These are phyloP conservation scores for Setophaga coronata DNA, from an alignment of 2,113 vertebrate species.

Conservation along the genomic window DNA sequence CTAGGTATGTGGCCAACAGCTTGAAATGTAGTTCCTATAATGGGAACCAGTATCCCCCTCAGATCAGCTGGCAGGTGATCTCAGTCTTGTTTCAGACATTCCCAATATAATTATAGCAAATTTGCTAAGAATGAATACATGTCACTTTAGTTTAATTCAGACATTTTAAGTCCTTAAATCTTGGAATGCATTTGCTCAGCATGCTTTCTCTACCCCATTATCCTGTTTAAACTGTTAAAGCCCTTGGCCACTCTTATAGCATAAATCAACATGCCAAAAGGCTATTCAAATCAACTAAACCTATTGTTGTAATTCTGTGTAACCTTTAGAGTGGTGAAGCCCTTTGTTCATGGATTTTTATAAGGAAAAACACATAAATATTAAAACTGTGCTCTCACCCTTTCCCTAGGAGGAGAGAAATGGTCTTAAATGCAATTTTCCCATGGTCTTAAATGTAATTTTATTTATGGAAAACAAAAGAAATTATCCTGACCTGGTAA, in stretches of 20 bases:
- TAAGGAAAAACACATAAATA: background rate
- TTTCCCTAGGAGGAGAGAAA: background rate
- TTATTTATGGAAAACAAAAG: background rate
- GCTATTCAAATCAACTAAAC: constrained; percentile 47
- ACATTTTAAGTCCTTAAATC: constrained; percentile 50
- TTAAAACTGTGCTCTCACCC: background rate
- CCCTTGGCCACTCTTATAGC: constrained; percentile 38
- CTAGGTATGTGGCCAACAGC: constrained; percentile 25
- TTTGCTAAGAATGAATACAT: constrained; percentile 46
- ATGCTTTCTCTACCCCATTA: constrained; percentile 30
- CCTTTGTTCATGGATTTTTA: constrained; percentile 44
- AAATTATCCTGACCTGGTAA: background rate
- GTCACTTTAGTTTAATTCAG: constrained; percentile 55
- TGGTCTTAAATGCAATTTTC: background rate
- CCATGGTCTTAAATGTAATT: background rate
- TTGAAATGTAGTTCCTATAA: constrained; percentile 20
- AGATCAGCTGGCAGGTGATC: constrained; percentile 39
- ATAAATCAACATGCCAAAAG: constrained; percentile 55
- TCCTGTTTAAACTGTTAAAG: constrained; percentile 60
- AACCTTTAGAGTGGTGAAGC: constrained; percentile 28
- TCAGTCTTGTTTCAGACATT: constrained; percentile 34
- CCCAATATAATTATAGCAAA: constrained; percentile 24
- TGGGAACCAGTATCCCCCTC: constrained; percentile 1
- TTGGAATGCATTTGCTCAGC: constrained; percentile 52
- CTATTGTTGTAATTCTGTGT: constrained; percentile 35